Conservation (phyloP, 1,140 invertebrate species). For the Pogonomyrmex californicus region DNA sequence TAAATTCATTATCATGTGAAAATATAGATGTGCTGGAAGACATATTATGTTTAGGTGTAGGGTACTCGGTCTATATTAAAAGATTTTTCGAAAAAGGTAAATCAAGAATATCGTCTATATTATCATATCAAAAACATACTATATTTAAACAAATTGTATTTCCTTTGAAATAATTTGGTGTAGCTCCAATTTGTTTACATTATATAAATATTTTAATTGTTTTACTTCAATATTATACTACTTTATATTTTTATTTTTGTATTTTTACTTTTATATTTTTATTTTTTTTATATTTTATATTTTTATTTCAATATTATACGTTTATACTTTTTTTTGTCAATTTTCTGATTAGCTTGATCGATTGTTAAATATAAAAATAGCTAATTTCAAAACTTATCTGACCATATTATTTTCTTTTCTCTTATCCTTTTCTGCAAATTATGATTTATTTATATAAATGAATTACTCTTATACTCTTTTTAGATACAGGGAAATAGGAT, state of each 20-base stretch:
- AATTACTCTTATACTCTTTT: no score
- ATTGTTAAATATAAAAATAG: no score
- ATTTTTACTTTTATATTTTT: neutral
- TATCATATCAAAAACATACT: neutral
- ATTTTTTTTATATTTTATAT: neutral
- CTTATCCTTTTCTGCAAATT: no score
- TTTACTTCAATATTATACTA: no score
- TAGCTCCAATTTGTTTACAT: neutral
- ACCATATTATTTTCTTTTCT: no score
- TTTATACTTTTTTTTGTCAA: no score
- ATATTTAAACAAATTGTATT: neutral
- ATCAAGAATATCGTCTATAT: neutral
- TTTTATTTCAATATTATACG: neutral
- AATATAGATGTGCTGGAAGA: neutral
- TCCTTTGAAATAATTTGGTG: neutral
- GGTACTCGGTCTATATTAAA: neutral
- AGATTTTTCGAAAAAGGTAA: neutral
- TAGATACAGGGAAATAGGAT: no score
- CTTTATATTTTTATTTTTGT: no score
- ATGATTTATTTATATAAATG: no score
- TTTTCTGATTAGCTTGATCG: no score
- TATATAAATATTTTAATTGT: neutral
- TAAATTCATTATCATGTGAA: conserved; percentile 23
- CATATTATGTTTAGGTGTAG: neutral
- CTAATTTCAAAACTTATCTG: no score